phyloP scores from a whole-genome alignment of 2,113 vertebrate genomes.

The Opisthocomus hoazin region DNA sequence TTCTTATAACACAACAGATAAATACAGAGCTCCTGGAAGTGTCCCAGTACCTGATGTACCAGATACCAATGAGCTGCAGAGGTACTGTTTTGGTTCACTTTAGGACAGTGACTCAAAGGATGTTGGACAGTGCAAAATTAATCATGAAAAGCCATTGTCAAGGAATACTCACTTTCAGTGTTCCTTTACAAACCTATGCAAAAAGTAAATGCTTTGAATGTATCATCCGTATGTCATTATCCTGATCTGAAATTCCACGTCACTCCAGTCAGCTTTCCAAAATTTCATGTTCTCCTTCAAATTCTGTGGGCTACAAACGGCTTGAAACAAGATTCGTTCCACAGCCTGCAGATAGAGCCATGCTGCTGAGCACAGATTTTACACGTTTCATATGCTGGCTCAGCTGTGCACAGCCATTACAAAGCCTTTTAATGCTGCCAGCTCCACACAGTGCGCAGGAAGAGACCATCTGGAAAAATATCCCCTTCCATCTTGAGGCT shows the following conservation, averaged over 20 bases:
- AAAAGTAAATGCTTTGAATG: neutral
- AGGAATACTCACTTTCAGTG: neutral
- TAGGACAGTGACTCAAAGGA: neutral
- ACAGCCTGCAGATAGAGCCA: neutral
- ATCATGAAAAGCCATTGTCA: neutral
- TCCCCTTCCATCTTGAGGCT: neutral
- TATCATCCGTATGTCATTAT: neutral
- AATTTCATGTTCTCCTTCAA: neutral
- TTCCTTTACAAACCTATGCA: neutral
- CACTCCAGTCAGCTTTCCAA: neutral
- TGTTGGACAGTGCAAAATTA: neutral
- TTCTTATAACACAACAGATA: neutral
- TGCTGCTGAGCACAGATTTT: neutral
- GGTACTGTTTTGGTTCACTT: neutral
- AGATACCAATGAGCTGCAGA: neutral
- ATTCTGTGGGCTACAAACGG: neutral
- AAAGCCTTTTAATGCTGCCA: neutral
- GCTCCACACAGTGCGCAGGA: neutral
- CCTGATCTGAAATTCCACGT: neutral
- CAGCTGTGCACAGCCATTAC: neutral
- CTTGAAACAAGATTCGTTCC: neutral
- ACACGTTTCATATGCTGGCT: neutral
- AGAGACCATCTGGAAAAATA: constrained; percentile 30
- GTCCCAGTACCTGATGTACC: neutral
- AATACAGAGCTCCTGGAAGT: neutral